A percentile compares a stretch with the other conserved stretches of the same genome.
phyloP scores from a whole-genome alignment of 2,113 vertebrate species.

The Eubucco bourcierii region DNA sequence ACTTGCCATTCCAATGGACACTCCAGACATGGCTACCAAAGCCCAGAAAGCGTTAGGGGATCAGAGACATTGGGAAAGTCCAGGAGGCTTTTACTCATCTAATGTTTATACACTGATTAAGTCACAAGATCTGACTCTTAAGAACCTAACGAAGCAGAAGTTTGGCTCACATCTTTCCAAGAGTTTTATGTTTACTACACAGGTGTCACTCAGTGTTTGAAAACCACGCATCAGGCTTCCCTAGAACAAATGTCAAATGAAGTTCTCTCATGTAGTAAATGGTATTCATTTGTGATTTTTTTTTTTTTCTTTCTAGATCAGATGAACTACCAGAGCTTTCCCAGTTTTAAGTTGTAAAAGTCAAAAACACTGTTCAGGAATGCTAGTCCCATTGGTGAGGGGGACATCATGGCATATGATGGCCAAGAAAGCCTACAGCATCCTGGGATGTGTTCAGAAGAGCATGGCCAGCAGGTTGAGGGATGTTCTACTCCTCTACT shows the following conservation, averaged over 20 bases:
- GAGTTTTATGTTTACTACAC: background rate
- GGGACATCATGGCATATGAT: too few relatives aligned
- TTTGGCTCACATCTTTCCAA: background rate
- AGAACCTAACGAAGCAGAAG: background rate
- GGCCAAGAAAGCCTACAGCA: too few relatives aligned
- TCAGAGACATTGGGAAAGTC: background rate
- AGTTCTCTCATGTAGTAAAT: background rate
- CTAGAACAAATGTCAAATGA: background rate
- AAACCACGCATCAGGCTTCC: accelerated
- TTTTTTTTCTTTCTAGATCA: background rate
- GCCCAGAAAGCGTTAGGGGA: background rate
- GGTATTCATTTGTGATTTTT: background rate
- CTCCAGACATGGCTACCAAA: background rate
- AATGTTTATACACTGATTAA: background rate
- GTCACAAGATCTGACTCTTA: background rate
- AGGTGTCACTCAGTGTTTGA: background rate
- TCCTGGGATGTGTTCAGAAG: too few relatives aligned
- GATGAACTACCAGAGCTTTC: background rate
- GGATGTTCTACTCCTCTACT: too few relatives aligned
- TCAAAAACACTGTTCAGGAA: background rate
- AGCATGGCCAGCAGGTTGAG: too few relatives aligned
- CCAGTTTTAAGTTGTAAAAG: background rate
- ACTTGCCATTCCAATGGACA: background rate
- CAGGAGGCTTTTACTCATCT: background rate
- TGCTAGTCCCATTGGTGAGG: background rate